Conservation (phyloP, 2,888 invertebrate species). For the Syrphus vitripennis region DNA sequence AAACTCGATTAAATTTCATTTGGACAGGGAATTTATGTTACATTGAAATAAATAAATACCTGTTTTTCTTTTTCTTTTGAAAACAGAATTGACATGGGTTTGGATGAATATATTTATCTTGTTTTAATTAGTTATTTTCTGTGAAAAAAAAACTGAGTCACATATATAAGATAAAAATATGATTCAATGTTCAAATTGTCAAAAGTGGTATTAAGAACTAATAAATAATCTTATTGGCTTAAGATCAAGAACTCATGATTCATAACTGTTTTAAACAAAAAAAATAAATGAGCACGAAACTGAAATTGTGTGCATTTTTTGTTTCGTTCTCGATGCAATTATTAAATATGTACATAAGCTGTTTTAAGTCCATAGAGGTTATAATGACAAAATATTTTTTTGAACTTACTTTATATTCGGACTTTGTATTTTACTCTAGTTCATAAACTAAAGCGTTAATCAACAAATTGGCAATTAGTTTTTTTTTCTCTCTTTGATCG, state of each 20-base stretch:
- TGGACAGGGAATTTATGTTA: constrained; percentile 34
- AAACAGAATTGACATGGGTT: neutral
- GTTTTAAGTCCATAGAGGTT: too few species aligned
- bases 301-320: too few species aligned
- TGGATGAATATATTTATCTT: neutral
- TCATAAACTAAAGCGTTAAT: too few species aligned
- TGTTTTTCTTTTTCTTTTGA: constrained; percentile 32
- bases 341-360: too few species aligned
- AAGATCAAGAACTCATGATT: neutral
- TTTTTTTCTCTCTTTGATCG: too few species aligned
- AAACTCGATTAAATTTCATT: constrained; percentile 2
- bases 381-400: too few species aligned
- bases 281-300: too few species aligned
- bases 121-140: neutral
- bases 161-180: neutral
- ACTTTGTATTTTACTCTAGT: too few species aligned
- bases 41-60: constrained; percentile 17
- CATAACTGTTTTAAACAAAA: neutral
- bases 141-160: neutral
- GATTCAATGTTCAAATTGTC: neutral
- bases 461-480: too few species aligned
- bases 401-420: too few species aligned
- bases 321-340: too few species aligned
- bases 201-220: neutral
- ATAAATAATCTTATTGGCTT: neutral